Conservation (phyloP, 2,797 vertebrate genomes). For the Enteromius mattozi region DNA sequence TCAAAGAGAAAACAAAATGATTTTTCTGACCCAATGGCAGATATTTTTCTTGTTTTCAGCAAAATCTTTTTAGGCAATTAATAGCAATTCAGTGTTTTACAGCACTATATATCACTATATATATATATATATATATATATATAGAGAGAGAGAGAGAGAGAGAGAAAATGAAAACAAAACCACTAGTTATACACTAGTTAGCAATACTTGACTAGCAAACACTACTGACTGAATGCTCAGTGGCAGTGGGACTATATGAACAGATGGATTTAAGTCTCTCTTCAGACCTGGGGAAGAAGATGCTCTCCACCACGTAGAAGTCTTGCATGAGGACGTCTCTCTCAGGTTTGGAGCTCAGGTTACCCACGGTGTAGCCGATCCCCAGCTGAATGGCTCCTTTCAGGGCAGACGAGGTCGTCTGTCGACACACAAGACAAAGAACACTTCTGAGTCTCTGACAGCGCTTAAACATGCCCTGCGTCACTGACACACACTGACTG, state of each 20-base stretch:
- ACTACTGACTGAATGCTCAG: background rate
- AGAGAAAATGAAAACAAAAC: background rate
- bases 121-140: no score
- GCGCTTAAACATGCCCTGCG: background rate
- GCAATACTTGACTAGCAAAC: background rate
- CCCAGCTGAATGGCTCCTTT: constrained; percentile 96
- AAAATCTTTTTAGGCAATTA: no score
- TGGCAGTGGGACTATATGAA: background rate
- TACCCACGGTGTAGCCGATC: constrained; percentile 97
- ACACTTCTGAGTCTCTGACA: background rate
- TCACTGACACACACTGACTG: background rate
- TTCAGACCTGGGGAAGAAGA: constrained; percentile 93
- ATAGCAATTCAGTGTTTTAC: no score
- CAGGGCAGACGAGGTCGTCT: constrained; percentile 97
- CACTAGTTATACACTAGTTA: background rate
- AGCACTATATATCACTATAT: no score
- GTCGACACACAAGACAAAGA: constrained; percentile 44
- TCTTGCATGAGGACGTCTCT: constrained; percentile 98
- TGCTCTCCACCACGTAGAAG: constrained; percentile 97
- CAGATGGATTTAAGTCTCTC: background rate
- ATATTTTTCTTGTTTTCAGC: no score
- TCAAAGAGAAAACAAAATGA: no score
- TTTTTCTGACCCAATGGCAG: no score
- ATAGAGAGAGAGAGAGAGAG: no score
- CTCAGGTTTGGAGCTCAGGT: constrained; percentile 97